Base-by-base conservation (phyloP, 37 sponge, comb jelly and placozoan species). In the Theonella swinhoei region DNA sequence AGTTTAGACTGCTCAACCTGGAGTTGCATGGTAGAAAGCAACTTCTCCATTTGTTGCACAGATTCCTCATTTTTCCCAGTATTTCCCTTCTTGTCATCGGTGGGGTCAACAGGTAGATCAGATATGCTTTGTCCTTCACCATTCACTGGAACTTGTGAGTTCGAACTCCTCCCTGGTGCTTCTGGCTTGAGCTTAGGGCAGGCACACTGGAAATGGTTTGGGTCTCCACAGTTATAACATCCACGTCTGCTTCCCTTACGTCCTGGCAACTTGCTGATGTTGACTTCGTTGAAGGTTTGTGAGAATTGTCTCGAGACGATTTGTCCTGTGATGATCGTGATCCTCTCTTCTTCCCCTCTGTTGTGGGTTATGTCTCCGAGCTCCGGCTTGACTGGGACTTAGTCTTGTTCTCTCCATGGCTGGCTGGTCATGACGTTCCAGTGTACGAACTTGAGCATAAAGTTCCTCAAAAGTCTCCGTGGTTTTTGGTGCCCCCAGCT, bases 401-500 rank as follows among this genome's bases (percentile, higher is more conserved):
- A 17, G 54, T 17, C 54, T 47, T 47, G 54, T 47, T 47, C 54
- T 65, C 66, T 29, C 66, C 30, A n/a, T n/a, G 66, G 19, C 66
- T 65, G 30, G 66, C n/a, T 43, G 75, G 3, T 74, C 75, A 43
- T 74, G 75, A 3, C 59, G 54, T 43, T 74, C 75, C 9, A 74
- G 3, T 3, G 59, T 28, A 30, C 75, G 54, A 35, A 58, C 75
- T 28, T 58, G 29, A 3, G 47, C 75, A 43, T 43, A 74, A 8
- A 74, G 75, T 8, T 74, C 75, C 31, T 74, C 59, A 24, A 74
- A 74, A 43, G 31, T 42, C 59, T 74, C 75, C 3, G 26, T 28
- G 22, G 75, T 43, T 24, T 74, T 74, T 43, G 75, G 75, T 41
- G 75, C 75, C 22, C 75, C 75, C 23, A 74, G 75, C 35, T 24